A percentile compares a stretch with the other conserved stretches of the same genome.
phyloP scores from a whole-genome alignment of 2,797 vertebrate species.

The Zalophus californianus region DNA sequence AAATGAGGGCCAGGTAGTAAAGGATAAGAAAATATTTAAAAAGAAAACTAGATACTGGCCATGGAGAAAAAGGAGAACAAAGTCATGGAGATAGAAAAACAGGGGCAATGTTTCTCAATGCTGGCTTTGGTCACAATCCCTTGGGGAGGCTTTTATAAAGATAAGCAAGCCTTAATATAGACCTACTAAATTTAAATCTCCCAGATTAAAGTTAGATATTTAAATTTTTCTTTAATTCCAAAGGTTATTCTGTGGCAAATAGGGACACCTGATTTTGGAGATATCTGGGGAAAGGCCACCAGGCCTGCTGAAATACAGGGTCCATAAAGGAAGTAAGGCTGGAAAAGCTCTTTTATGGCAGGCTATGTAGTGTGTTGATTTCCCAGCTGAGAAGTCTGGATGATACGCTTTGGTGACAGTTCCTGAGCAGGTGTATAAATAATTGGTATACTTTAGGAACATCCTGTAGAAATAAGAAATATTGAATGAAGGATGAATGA shows the following conservation, averaged over 20 bases:
- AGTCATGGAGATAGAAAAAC: not conserved
- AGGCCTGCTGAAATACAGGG: not conserved
- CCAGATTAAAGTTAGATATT: not conserved
- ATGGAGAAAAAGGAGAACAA: slow-evolving; percentile 17
- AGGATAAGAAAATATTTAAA: not conserved
- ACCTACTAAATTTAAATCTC: slow-evolving; percentile 31
- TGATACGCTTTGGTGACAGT: not conserved
- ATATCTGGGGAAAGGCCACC: not conserved
- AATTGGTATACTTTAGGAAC: not conserved
- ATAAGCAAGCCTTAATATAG: not conserved
- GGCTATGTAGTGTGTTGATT: not conserved
- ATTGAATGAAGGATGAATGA: not conserved
- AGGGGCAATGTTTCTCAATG: not conserved
- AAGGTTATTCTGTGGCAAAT: not conserved
- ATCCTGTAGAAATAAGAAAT: slow-evolving; percentile 36
- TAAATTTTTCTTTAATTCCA: slow-evolving; percentile 11
- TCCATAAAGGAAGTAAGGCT: not conserved
- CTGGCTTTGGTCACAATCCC: slow-evolving; percentile 23
- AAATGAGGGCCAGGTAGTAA: not conserved
- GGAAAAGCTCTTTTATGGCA: not conserved
- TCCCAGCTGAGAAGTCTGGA: not conserved
- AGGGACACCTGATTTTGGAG: not conserved
- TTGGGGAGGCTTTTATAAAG: slow-evolving; percentile 36
- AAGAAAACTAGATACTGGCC: not conserved
- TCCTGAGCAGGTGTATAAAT: not conserved